These are phyloP conservation scores for Acanthosepion esculentum DNA, from an alignment of 2,888 invertebrate species.

Conservation along the genomic window DNA sequence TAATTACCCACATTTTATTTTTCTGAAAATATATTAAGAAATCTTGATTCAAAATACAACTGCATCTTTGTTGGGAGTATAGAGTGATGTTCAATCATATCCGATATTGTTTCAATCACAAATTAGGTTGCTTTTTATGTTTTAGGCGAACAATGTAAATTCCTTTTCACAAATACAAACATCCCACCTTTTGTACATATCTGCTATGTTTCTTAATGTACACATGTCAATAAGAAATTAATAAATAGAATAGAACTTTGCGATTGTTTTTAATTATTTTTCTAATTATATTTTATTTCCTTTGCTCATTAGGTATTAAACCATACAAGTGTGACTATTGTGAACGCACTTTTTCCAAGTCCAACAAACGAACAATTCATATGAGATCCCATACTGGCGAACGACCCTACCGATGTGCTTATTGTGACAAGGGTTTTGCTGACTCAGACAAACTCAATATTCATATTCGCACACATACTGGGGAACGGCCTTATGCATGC, in stretches of 20 bases:
- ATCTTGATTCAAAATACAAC: too few species aligned
- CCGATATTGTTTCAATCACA: too few species aligned
- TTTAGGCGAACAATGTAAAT: too few species aligned
- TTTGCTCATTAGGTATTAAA: conserved; percentile 41
- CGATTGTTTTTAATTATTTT: not conserved
- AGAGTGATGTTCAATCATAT: too few species aligned
- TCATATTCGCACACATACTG: conserved; percentile 38
- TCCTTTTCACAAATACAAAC: too few species aligned
- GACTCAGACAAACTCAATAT: conserved; percentile 44
- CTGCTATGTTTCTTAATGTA: too few species aligned
- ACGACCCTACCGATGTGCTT: conserved; percentile 44
- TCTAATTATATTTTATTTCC: not conserved
- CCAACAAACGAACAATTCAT: conserved; percentile 43
- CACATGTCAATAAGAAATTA: too few species aligned
- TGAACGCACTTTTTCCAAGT: conserved; percentile 44
- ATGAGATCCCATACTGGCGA: conserved; percentile 40
- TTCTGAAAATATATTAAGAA: too few species aligned
- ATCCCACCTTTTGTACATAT: too few species aligned
- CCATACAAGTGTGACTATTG: conserved; percentile 41
- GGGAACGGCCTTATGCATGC: conserved; percentile 14
- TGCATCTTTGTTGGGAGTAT: too few species aligned
- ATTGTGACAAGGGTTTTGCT: conserved; percentile 43
- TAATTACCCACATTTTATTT: too few species aligned
- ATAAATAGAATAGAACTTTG: not conserved
- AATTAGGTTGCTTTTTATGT: too few species aligned